phyloP scores from a whole-genome alignment of 2,888 invertebrate species.

The Drosophila picticornis region DNA sequence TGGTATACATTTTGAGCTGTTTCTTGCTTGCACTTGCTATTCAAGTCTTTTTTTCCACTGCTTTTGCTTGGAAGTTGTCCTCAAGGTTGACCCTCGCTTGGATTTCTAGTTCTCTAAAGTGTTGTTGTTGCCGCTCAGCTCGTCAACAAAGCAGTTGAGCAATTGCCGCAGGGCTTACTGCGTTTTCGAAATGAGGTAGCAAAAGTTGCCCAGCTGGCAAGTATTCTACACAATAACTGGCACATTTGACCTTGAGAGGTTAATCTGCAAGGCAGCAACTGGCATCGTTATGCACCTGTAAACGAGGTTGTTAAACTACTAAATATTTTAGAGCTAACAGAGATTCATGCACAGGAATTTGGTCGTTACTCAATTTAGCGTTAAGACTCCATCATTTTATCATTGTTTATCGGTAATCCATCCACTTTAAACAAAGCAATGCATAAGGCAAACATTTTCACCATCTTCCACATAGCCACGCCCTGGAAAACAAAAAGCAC shows the following conservation, averaged over 20 bases:
- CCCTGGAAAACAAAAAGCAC: slow-evolving; percentile 3
- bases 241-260: slow-evolving; percentile 50
- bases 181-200: slow-evolving; percentile 20
- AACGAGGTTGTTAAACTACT: slow-evolving; percentile 1
- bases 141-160: slow-evolving; percentile 45
- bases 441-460: slow-evolving; percentile 16
- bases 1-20: slow-evolving; percentile 27
- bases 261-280: slow-evolving; percentile 9
- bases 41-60: slow-evolving; percentile 4
- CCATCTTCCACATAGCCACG: slow-evolving; percentile 15
- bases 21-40: slow-evolving; percentile 51
- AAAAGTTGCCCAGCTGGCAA: slow-evolving; percentile 25
- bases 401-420: background rate
- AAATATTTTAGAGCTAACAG: background rate
- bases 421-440: slow-evolving; percentile 10
- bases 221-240: slow-evolving; percentile 19
- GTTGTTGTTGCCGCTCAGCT: slow-evolving; percentile 5
- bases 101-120: slow-evolving; percentile 3
- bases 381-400: background rate
- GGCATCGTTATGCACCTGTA: slow-evolving; percentile 2
- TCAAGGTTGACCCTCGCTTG: slow-evolving; percentile 39
- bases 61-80: slow-evolving; percentile 47
- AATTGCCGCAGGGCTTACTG: slow-evolving; percentile 43
- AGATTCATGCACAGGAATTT: background rate
- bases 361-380: too few species aligned